phyloP scores from a whole-genome alignment of 2,797 vertebrate species.

The Tokudaia tokunoshimensis region DNA sequence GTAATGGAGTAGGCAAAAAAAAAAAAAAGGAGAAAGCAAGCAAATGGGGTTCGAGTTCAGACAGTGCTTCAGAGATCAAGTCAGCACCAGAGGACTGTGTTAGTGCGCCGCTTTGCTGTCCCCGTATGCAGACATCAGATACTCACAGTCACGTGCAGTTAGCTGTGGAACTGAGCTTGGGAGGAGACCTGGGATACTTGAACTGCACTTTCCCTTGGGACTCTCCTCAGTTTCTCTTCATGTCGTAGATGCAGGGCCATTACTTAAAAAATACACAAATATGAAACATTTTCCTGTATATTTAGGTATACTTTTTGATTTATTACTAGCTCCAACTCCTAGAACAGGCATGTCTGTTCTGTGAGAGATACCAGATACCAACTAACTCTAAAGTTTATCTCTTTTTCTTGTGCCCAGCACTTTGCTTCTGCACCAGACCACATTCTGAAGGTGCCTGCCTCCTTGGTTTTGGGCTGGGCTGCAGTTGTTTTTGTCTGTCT shows the following conservation, averaged over 20 bases:
- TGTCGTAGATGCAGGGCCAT: not conserved
- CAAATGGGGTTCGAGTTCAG: not conserved
- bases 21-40: too few species aligned
- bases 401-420: not conserved
- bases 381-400: not conserved
- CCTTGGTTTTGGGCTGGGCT: not conserved
- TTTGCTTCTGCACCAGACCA: not conserved
- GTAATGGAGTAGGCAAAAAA: not conserved
- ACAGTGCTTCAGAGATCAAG: not conserved
- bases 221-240: not conserved
- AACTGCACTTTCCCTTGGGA: not conserved
- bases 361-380: not conserved
- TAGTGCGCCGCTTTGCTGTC: not conserved
- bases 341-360: not conserved
- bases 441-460: not conserved
- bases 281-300: not conserved
- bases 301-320: not conserved
- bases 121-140: not conserved
- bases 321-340: not conserved
- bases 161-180: not conserved
- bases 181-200: not conserved
- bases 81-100: accelerated
- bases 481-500: not conserved
- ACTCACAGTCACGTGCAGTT: not conserved
- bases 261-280: not conserved